Evolutionary conservation across 2,113 vertebrate genomes (phyloP), one percentile per base, ranked within the genome.

Genomic region (Etia nguti): DNA sequence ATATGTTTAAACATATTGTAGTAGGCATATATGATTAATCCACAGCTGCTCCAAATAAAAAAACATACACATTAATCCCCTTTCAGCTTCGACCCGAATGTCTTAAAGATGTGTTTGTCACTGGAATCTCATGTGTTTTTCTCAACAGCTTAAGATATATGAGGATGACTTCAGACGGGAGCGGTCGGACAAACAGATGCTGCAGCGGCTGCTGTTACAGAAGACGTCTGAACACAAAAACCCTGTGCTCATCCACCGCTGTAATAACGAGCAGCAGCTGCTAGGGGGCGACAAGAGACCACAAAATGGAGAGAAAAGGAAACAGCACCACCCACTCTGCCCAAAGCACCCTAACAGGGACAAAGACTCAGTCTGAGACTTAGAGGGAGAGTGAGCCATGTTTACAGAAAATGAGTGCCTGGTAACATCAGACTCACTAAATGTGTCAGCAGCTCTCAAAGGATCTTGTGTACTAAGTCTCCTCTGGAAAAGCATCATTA

Each of bases 91-190:
- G 26, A 8, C 26, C 13, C 62, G 12, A 43, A 52, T 43, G n/a
- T 73, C 31, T 29, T 26, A 12, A n/a, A 26, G 16, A 22, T 10
- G 13, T 50, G 5, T 57, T 81, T 84, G 4, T 29, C 16, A 16
- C 24, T 57, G 6, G 20, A 22, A 48, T 79, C 16, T 36, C 8
- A 3, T 48, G 3, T 38, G 24, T 46, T 48, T 20, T 29, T 29
- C 8, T 73, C 18, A 59, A 16, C 88, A 97, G 97, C 93, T 97
- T 34, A 97, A 97, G 93, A 92, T 96, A 4, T 97, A 97, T 12
- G 96, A 97, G 81, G 96, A 97, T 20, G 96, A 97, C 93, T 97
- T 97, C 81, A 87, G 94, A 65, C 93, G 96, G 84, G 97, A 97
- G 88, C 92, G 95, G 2, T 96, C 94, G 0, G 97, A 97, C 87